A percentile compares a stretch with the other conserved stretches of the same genome.
Evolutionary conservation across 64 coral and sea anemone genomes (phyloP).

Genomic region (Dendrophyllia cribrosa): DNA sequence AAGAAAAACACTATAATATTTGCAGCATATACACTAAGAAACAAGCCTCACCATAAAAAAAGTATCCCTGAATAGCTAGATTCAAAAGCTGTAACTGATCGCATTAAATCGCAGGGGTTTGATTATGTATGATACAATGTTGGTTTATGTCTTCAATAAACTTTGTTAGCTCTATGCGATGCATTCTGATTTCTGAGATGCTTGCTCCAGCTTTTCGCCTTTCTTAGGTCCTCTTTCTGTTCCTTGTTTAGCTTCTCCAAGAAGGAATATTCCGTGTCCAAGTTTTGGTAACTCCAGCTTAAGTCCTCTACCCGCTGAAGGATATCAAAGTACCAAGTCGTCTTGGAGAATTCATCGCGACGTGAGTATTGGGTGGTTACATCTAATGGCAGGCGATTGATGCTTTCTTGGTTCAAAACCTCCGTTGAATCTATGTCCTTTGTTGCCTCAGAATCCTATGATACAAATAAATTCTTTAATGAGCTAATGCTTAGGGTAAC

Average conservation of each 20-base stretch:
- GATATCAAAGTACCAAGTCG: slow-evolving; percentile 63
- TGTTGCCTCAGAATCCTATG: neutral
- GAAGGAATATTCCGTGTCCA: slow-evolving; percentile 76
- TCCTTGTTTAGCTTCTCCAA: slow-evolving; percentile 64
- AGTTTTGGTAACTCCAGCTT: slow-evolving; percentile 68
- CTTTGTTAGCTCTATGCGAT: neutral
- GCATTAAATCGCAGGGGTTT: too few species aligned
- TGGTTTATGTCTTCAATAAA: neutral
- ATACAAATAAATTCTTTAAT: neutral
- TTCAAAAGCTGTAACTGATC: too few species aligned
- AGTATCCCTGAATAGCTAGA: too few species aligned
- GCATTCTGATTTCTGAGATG: neutral
- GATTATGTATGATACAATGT: too few species aligned
- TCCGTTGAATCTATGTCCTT: neutral
- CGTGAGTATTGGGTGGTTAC: neutral
- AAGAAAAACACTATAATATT: too few species aligned
- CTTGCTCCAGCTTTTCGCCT: slow-evolving; percentile 61
- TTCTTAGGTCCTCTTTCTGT: slow-evolving; percentile 69
- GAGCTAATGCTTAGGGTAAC: neutral
- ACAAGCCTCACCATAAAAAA: too few species aligned
- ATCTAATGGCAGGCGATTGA: neutral
- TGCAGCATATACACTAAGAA: too few species aligned
- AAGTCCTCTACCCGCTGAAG: slow-evolving; percentile 63
- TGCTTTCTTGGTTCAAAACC: neutral
- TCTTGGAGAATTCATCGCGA: neutral